phyloP scores from a whole-genome alignment of 2,888 invertebrate species.

The Diplolepis rosae region DNA sequence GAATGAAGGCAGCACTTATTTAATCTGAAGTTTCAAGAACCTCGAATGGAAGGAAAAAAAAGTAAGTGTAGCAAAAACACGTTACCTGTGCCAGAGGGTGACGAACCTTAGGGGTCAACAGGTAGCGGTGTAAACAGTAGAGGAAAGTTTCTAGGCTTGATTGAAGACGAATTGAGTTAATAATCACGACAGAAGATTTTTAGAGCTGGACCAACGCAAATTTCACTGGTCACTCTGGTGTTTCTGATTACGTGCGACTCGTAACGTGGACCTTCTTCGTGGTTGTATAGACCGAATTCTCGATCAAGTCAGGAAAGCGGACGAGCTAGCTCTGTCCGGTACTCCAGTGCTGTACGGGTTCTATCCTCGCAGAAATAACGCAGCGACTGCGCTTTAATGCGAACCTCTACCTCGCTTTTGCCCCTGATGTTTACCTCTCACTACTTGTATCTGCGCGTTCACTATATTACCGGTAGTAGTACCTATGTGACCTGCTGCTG shows the following conservation, averaged over 20 bases:
- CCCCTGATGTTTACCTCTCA: constrained; percentile 18
- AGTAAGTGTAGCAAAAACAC: not conserved
- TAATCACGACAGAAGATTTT: not conserved
- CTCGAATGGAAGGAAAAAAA: not conserved
- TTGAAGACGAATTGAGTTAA: not conserved
- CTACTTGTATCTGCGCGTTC: constrained; percentile 12
- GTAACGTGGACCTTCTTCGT: not conserved
- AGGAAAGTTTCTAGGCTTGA: not conserved
- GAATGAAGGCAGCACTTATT: not conserved
- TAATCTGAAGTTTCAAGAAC: not conserved
- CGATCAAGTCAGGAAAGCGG: constrained; percentile 38
- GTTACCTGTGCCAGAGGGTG: constrained; percentile 16
- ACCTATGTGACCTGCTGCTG: not conserved
- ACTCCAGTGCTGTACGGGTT: constrained; percentile 65
- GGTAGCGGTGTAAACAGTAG: constrained; percentile 28
- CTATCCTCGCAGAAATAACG: constrained; percentile 61
- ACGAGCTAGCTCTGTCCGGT: constrained; percentile 70
- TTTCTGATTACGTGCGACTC: not conserved
- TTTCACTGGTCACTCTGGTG: not conserved
- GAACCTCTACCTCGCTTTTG: constrained; percentile 44
- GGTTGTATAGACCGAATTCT: not conserved
- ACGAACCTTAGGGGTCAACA: constrained; percentile 29
- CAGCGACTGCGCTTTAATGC: constrained; percentile 66
- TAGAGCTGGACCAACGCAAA: not conserved
- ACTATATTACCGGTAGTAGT: not conserved